Base-by-base conservation (phyloP, 2,113 vertebrate genomes). In the Triplophysa rosa region DNA sequence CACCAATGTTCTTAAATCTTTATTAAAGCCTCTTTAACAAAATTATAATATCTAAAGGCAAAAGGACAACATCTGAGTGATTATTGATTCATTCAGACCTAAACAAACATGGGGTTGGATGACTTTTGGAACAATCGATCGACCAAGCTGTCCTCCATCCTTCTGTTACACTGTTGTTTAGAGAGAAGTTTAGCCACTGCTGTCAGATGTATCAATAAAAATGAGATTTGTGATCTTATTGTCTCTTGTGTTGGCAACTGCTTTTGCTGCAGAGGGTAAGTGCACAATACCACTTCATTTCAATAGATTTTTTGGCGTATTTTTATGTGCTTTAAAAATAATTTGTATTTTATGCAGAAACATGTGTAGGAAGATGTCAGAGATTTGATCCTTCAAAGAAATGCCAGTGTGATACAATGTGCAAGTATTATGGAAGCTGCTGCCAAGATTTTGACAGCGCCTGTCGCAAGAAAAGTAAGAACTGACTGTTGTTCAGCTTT, bases 341-440 rank as follows among this genome's bases (percentile, higher is more conserved):
- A n/a, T 9, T 47, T 13, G 13, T 7, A 9, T 67, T 75, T 75
- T 84, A 65, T 82, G 49, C 87, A 99, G 98, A 95, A 33, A 93
- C 96, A 26, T 99, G 98, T 1, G 82, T 17, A 19, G 93, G 87
- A 40, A 95, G 89, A 82, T 99, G 98, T 0, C 80, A 87, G 0
- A 86, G 92, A 61, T 99, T 98, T 13, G 56, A 92, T 0, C 1
- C 75, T 0, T 10, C 0, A 40, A 88, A 0, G 81, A 98, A 96
- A 85, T 98, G 97, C 82, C 98, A 99, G 83, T 99, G 98, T 8
- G 98, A 99, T 5, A 85, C 89, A 59, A 91, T 97, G 85, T 99
- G 98, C 59, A 13, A 90, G 11, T 98, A 96, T 86, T 98, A 98
- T 81, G 85, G 91, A 86, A 99, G 97, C 91, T 99, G 98, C 87